Conservation (phyloP, 2,888 invertebrate species). For the Chymomyza procnemis region DNA sequence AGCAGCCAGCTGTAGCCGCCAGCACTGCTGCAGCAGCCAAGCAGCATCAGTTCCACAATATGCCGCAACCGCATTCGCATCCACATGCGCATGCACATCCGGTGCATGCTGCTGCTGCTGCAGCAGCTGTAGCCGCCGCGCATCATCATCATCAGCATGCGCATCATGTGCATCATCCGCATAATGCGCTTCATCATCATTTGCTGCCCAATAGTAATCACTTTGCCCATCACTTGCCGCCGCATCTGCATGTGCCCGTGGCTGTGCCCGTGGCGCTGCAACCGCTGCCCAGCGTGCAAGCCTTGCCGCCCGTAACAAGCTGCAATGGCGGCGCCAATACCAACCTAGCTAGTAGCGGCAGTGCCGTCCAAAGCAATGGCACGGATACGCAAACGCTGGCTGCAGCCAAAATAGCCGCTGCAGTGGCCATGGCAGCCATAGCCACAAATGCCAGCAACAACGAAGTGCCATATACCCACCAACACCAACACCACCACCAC, state of each 20-base stretch:
- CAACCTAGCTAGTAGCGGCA: constrained; percentile 29
- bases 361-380: constrained; percentile 12
- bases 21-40: constrained; percentile 20
- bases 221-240: constrained; percentile 5
- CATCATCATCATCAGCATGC: constrained; percentile 39
- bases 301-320: constrained; percentile 5
- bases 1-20: constrained; percentile 59
- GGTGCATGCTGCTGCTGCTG: constrained; percentile 48
- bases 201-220: constrained; percentile 33
- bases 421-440: constrained; percentile 60
- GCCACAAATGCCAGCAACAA: constrained; percentile 48
- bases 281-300: neutral
- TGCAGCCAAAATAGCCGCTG: constrained; percentile 61
- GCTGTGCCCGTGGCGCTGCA: constrained; percentile 21
- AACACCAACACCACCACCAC: constrained; percentile 34
- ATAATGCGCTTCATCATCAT: constrained; percentile 17
- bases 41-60: constrained; percentile 45
- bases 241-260: constrained; percentile 7
- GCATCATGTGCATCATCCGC: constrained; percentile 19
- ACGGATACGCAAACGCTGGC: constrained; percentile 29
- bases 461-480: constrained; percentile 32
- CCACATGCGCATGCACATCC: constrained; percentile 21
- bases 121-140: constrained; percentile 27
- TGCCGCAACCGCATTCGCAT: constrained; percentile 51
- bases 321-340: constrained; percentile 25